Base-by-base conservation (phyloP, 1,140 invertebrate species). In the Agrilus planipennis region DNA sequence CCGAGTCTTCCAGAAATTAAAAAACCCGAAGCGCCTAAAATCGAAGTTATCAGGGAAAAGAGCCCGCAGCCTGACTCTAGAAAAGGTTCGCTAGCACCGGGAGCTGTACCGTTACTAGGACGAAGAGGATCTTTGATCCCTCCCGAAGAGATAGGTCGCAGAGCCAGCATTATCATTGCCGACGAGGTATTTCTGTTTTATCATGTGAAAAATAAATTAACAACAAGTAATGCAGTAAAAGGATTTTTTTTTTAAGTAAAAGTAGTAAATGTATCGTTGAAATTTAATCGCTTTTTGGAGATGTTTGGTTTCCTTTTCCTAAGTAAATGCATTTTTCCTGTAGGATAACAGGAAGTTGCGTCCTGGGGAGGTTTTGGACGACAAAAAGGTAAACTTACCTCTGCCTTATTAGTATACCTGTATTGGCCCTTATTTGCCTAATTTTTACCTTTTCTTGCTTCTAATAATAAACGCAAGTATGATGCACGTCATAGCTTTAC, bases 301-400 rank as follows among this genome's bases (percentile, higher is more conserved):
- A 10, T 14, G 11, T 44, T n/a, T n/a, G n/a, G n/a, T n/a, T n/a
- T n/a, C n/a, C n/a, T n/a, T n/a, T n/a, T n/a, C n/a, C n/a, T n/a
- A n/a, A n/a, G 36, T 44, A 32, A 29, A 44, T 29, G 20, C 25
- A 23, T 36, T 17, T 44, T 39, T 44, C 41, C 53, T 48, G 41
- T 56, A 62, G 60, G 60, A 61, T 51, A 55, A 57, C 58, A 62
- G 83, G 71, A 90, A 89, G 79, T 81, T 90, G 69, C 84, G 87
- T 58, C 87, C 87, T 47, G 86, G 87, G 65, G 87, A 91, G 75
- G 81, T 90, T 67, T 62, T 85, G 63, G 86, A 89, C 70, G 86
- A 91, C 60, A 84, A 80, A 72, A 88, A 87, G 86, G 87, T 91
- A 86, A 89, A 82, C 66, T n/a, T n/a, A n/a, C n/a, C n/a, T n/a